Conservation (phyloP, 2,113 vertebrate species). For the Apteryx owenii region DNA sequence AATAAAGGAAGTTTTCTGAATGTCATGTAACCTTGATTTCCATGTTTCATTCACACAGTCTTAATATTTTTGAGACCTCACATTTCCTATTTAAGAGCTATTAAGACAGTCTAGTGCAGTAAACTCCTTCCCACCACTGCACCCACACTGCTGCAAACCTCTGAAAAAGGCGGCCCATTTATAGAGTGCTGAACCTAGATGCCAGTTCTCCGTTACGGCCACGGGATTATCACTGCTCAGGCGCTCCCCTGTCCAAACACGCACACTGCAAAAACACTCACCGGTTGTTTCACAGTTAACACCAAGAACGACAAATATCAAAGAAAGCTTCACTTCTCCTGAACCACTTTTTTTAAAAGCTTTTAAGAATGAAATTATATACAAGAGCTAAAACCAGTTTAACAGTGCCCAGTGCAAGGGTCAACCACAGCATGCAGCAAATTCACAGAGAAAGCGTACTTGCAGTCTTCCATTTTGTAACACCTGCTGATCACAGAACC, state of each 20-base stretch:
- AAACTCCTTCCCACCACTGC: background rate
- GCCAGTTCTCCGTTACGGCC: background rate
- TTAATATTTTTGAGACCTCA: background rate
- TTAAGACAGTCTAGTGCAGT: rapidly evolving
- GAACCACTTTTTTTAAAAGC: background rate
- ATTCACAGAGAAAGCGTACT: background rate
- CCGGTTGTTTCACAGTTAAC: background rate
- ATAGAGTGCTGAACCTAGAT: background rate
- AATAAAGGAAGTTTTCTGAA: background rate
- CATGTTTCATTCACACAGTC: rapidly evolving
- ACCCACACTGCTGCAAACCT: background rate
- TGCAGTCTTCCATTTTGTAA: background rate
- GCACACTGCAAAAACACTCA: background rate
- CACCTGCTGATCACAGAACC: background rate
- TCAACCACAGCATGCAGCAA: background rate
- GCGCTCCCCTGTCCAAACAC: background rate
- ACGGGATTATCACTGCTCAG: rapidly evolving
- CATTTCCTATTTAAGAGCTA: background rate
- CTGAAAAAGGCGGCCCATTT: background rate
- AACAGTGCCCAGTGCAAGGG: background rate
- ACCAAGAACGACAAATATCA: background rate
- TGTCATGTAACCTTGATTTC: background rate
- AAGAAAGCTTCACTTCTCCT: background rate
- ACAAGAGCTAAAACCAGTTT: background rate
- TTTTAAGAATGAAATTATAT: background rate